phyloP scores from a whole-genome alignment of 2,888 invertebrate genomes.

The Aethes cnicana region DNA sequence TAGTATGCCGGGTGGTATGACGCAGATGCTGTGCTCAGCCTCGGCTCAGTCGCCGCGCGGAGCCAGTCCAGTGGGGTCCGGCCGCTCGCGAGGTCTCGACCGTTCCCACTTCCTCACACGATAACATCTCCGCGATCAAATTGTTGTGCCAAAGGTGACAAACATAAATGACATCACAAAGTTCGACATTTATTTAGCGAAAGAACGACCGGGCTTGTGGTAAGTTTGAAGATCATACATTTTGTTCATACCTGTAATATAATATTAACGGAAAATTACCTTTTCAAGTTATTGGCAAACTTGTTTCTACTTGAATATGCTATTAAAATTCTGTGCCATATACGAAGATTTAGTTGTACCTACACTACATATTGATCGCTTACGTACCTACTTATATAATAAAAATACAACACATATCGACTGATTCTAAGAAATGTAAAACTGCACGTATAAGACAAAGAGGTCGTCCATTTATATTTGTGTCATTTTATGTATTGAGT shows the following conservation, averaged over 20 bases:
- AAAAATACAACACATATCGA: too few species aligned
- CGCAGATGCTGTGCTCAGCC: slow-evolving; percentile 62
- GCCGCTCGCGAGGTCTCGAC: slow-evolving; percentile 53
- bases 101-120: slow-evolving; percentile 35
- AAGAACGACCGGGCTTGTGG: slow-evolving; percentile 39
- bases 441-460: too few species aligned
- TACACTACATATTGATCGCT: too few species aligned
- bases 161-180: slow-evolving; percentile 53
- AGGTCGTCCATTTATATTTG: too few species aligned
- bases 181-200: slow-evolving; percentile 40
- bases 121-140: slow-evolving; percentile 41
- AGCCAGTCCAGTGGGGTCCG: slow-evolving; percentile 65
- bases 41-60: slow-evolving; percentile 44
- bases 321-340: too few species aligned
- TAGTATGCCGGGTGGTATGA: slow-evolving; percentile 69
- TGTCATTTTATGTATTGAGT: too few species aligned
- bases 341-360: too few species aligned
- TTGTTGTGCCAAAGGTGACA: slow-evolving; percentile 42
- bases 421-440: too few species aligned
- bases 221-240: slow-evolving; percentile 36
- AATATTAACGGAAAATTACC: neutral
- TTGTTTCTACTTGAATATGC: neutral
- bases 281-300: neutral
- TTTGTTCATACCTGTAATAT: neutral
- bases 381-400: too few species aligned